Conservation (phyloP, 2,113 vertebrate genomes). For the Melanerpes aurifrons region DNA sequence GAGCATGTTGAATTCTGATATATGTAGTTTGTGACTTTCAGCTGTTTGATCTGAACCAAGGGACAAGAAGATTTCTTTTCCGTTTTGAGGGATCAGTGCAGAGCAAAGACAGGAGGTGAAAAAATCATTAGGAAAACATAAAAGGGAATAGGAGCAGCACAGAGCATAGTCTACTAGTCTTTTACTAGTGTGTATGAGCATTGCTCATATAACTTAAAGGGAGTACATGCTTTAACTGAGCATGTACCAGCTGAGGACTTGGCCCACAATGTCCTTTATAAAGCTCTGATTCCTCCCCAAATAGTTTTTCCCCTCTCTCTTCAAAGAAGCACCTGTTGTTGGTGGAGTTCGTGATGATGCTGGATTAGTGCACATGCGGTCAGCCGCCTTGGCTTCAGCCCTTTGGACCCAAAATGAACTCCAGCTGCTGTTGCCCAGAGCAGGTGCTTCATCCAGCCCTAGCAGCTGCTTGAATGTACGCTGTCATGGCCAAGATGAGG, state of each 20-base stretch:
- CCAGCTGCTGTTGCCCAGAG: slow-evolving; percentile 72
- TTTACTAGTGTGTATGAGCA: background rate
- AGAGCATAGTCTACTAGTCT: background rate
- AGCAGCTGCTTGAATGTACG: slow-evolving; percentile 59
- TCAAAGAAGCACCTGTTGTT: slow-evolving; percentile 75
- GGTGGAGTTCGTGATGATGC: slow-evolving; percentile 69
- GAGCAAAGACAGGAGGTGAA: background rate
- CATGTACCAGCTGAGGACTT: slow-evolving; percentile 59
- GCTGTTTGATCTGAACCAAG: background rate
- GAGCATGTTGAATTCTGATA: background rate
- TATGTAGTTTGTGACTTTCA: background rate
- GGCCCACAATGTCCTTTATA: slow-evolving; percentile 55
- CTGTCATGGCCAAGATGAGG: slow-evolving; percentile 33
- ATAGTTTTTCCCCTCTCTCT: slow-evolving; percentile 60
- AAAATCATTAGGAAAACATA: background rate
- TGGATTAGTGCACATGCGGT: slow-evolving; percentile 73
- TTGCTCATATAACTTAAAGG: slow-evolving; percentile 43
- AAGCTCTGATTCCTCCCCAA: slow-evolving; percentile 69
- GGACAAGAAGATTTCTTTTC: background rate
- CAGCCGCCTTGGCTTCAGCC: slow-evolving; percentile 58
- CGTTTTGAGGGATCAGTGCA: background rate
- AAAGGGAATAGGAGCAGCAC: background rate
- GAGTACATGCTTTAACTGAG: slow-evolving; percentile 36
- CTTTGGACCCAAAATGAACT: slow-evolving; percentile 75
- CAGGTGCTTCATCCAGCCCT: slow-evolving; percentile 71